These are phyloP conservation scores for Terrapene triunguis DNA, from an alignment of 2,113 vertebrate species.

Conservation along the genomic window DNA sequence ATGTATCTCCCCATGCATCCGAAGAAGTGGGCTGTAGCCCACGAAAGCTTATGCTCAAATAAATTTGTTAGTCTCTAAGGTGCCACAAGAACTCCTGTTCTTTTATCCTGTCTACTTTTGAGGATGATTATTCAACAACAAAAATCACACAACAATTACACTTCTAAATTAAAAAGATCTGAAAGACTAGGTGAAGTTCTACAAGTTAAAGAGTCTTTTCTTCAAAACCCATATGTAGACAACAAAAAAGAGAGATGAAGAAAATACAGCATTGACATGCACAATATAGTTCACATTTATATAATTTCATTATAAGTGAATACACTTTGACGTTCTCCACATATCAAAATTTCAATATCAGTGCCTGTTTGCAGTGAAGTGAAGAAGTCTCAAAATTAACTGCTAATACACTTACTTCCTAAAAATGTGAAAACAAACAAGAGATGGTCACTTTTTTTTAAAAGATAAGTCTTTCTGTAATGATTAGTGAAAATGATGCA, in stretches of 20 bases:
- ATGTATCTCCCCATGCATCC: too few relatives aligned
- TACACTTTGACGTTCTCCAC: constrained; percentile 18
- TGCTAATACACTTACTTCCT: neutral
- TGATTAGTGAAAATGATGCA: constrained; percentile 54
- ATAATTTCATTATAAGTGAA: neutral
- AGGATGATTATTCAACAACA: neutral
- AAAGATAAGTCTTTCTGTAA: constrained; percentile 23
- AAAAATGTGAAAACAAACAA: constrained; percentile 26
- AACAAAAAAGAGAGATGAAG: neutral
- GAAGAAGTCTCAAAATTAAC: constrained; percentile 33
- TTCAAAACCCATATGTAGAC: neutral
- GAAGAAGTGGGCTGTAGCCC: too few relatives aligned
- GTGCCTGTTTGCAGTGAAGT: neutral
- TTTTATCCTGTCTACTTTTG: neutral
- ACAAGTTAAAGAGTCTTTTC: neutral
- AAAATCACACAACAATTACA: constrained; percentile 30
- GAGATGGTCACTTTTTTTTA: neutral
- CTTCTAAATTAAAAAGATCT: constrained; percentile 27
- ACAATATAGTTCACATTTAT: neutral
- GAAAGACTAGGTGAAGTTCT: constrained; percentile 44
- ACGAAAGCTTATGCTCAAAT: too few relatives aligned
- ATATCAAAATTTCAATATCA: constrained; percentile 11
- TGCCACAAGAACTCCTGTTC: too few relatives aligned
- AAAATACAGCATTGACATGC: neutral
- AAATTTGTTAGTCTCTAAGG: too few relatives aligned